Conservation (phyloP, 2,888 invertebrate species). For the Adineta ricciae region DNA sequence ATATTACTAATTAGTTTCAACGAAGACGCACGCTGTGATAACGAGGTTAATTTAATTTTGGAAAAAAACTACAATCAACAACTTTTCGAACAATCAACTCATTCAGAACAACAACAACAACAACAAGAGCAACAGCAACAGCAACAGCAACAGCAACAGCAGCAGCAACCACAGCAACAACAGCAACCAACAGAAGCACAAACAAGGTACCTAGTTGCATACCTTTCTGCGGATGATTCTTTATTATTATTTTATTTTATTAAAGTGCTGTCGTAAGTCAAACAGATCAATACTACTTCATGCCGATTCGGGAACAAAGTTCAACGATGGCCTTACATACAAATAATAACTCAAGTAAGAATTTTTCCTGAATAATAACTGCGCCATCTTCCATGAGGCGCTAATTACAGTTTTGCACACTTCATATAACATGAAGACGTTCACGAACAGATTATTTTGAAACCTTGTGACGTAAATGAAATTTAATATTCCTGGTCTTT, state of each 20-base stretch:
- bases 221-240: background rate
- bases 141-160: background rate
- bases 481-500: too few relatives aligned
- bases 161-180: background rate
- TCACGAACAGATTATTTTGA: too few relatives aligned
- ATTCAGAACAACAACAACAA: background rate
- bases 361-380: background rate
- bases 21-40: slow-evolving; percentile 13
- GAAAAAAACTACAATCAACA: background rate
- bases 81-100: background rate
- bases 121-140: background rate
- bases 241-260: background rate
- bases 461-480: too few relatives aligned
- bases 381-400: too few relatives aligned
- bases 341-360: background rate
- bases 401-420: too few relatives aligned
- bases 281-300: background rate
- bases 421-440: too few relatives aligned
- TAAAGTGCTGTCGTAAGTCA: background rate
- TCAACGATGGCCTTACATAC: background rate
- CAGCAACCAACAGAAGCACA: background rate
- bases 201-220: too few relatives aligned
- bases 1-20: slow-evolving; percentile 1
- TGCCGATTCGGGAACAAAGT: background rate
- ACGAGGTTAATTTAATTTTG: background rate